phyloP scores from a whole-genome alignment of 30 jellyfish, hydroid and myxozoan genomes.

The Catostylus mosaicus region DNA sequence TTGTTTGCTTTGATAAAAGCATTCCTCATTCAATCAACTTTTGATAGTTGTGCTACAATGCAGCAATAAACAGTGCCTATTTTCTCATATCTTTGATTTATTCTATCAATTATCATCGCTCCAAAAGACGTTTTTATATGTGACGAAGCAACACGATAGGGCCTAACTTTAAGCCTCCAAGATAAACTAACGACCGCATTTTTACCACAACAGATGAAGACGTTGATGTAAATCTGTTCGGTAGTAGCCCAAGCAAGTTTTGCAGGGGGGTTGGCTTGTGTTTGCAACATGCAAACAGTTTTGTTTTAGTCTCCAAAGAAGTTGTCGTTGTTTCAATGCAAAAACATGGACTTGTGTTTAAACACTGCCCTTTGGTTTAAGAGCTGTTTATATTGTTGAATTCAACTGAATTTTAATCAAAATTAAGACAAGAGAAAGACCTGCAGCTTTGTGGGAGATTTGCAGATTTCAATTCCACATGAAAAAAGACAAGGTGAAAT shows the following conservation, averaged over 20 bases:
- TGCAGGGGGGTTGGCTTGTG: neutral
- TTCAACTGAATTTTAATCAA: too few relatives aligned
- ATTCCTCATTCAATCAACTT: neutral
- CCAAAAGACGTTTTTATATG: neutral
- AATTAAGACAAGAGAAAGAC: too few relatives aligned
- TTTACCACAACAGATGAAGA: conserved; percentile 11
- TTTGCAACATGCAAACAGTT: conserved; percentile 8
- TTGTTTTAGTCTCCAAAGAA: neutral
- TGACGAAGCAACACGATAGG: neutral
- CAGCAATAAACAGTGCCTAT: neutral
- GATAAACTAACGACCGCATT: conserved; percentile 1
- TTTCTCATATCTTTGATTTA: neutral
- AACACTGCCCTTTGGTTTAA: too few relatives aligned
- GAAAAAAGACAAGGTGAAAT: too few relatives aligned
- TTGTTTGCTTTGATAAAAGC: neutral
- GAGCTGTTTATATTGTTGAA: too few relatives aligned
- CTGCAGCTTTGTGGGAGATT: too few relatives aligned
- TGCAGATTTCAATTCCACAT: too few relatives aligned
- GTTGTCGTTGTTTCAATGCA: neutral
- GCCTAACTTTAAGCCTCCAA: neutral
- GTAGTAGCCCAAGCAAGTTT: neutral
- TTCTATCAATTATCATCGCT: neutral
- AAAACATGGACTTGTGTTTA: neutral
- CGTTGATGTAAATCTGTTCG: neutral
- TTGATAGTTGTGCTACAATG: neutral